Evolutionary conservation across 1,140 invertebrate genomes (phyloP).

Genomic region (Achroia grisella): DNA sequence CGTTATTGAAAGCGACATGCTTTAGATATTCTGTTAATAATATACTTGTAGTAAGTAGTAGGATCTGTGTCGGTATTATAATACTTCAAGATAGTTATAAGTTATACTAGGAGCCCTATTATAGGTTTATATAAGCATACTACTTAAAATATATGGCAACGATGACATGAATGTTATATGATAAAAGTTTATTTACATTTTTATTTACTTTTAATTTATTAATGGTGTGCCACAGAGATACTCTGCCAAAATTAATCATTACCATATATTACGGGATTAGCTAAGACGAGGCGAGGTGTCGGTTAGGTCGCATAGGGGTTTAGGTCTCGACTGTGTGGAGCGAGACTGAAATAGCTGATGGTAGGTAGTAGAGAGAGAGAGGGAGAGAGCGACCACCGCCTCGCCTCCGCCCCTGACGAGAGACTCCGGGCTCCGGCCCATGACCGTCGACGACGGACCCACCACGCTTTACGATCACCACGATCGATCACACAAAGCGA

Average conservation of each 20-base stretch:
- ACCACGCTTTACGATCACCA: constrained; percentile 28
- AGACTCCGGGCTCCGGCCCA: constrained; percentile 4
- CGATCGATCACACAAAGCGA: constrained; percentile 35
- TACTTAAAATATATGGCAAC: constrained; percentile 66
- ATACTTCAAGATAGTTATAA: constrained; percentile 63
- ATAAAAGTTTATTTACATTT: constrained; percentile 72
- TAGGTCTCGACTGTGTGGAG: background rate
- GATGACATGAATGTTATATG: constrained; percentile 61
- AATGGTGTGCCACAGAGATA: constrained; percentile 73
- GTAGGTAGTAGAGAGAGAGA: background rate
- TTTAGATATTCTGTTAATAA: constrained; percentile 73
- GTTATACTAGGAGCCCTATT: constrained; percentile 58
- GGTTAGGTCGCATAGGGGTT: background rate
- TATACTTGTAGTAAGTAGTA: constrained; percentile 69
- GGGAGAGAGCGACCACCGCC: background rate
- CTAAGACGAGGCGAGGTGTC: constrained; percentile 21
- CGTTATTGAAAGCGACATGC: constrained; percentile 73
- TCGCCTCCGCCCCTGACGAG: constrained; percentile 5
- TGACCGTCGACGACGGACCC: constrained; percentile 18
- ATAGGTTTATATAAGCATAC: constrained; percentile 58
- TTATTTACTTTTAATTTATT: constrained; percentile 73
- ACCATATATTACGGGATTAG: constrained; percentile 53
- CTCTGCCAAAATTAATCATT: constrained; percentile 74
- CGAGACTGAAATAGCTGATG: background rate
- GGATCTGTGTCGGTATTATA: constrained; percentile 65